phyloP scores from a whole-genome alignment of 1,140 invertebrate species.

The Nomia melanderi region DNA sequence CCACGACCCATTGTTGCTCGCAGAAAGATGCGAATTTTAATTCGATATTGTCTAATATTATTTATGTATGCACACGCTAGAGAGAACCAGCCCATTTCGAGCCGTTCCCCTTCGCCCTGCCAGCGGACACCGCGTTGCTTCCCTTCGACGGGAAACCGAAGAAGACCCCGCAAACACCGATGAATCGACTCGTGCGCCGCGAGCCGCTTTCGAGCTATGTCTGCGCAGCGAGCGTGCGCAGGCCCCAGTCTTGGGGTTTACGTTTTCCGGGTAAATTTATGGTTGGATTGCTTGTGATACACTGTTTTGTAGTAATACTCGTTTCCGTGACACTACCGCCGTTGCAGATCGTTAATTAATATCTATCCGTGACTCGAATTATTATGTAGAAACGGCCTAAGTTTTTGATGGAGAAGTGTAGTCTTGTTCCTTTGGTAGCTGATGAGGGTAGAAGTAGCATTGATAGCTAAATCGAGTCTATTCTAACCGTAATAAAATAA shows the following conservation, averaged over 20 bases:
- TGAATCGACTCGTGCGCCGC: slow-evolving; percentile 28
- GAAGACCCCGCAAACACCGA: slow-evolving; percentile 10
- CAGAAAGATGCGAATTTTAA: slow-evolving; percentile 73
- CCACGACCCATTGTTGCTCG: slow-evolving; percentile 69
- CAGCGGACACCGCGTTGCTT: slow-evolving; percentile 46
- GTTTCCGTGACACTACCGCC: too few relatives aligned
- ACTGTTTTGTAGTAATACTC: too few relatives aligned
- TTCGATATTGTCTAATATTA: slow-evolving; percentile 76
- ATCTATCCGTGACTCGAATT: too few relatives aligned
- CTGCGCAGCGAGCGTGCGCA: not conserved
- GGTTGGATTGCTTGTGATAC: too few relatives aligned
- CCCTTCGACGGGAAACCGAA: slow-evolving; percentile 43
- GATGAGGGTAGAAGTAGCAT: too few relatives aligned
- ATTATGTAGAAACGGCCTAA: too few relatives aligned
- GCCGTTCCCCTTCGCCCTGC: slow-evolving; percentile 28
- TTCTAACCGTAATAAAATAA: too few relatives aligned
- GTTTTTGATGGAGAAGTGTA: too few relatives aligned
- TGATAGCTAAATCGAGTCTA: too few relatives aligned
- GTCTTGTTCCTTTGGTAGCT: too few relatives aligned
- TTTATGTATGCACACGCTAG: slow-evolving; percentile 68
- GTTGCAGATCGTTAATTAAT: too few relatives aligned
- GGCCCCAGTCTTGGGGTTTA: too few relatives aligned
- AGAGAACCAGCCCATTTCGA: slow-evolving; percentile 48
- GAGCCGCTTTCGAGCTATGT: not conserved
- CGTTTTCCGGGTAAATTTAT: slow-evolving; percentile 3